Evolutionary conservation across 2,797 vertebrate genomes (phyloP).

Genomic region (Hyperoplus lanceolatus): DNA sequence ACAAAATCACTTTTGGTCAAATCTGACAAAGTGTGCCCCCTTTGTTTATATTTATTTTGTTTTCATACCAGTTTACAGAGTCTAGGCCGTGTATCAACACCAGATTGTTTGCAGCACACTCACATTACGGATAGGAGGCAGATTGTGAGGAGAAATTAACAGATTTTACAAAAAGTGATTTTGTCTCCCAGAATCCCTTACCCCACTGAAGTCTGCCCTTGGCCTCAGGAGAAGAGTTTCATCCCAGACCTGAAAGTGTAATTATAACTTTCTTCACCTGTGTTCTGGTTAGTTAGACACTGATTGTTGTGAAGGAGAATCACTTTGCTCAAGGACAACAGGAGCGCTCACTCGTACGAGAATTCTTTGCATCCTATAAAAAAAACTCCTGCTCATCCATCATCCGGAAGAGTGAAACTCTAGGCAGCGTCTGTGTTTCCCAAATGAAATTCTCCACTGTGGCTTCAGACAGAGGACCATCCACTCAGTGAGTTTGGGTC

Average conservation of each 20-base stretch:
- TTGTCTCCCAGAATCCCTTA: no score
- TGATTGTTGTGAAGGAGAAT: slow-evolving; percentile 60
- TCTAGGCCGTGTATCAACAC: no score
- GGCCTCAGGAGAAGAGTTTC: slow-evolving; percentile 32
- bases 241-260: slow-evolving; percentile 32
- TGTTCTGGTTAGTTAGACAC: slow-evolving; percentile 65
- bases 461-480: slow-evolving; percentile 61
- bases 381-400: slow-evolving; percentile 69
- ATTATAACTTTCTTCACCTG: slow-evolving; percentile 48
- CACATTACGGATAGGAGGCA: no score
- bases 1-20: no score
- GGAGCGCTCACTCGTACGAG: slow-evolving; percentile 54
- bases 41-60: no score
- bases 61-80: no score
- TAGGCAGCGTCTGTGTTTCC: slow-evolving; percentile 62
- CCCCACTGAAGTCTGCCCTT: not conserved
- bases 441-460: slow-evolving; percentile 80
- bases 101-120: no score
- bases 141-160: no score
- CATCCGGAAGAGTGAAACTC: slow-evolving; percentile 70
- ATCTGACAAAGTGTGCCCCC: no score
- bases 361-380: slow-evolving; percentile 70
- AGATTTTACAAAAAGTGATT: no score
- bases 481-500: slow-evolving; percentile 61
- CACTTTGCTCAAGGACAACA: slow-evolving; percentile 64